phyloP scores from a whole-genome alignment of 2,797 vertebrate genomes.

The Gorsachius magnificus region DNA sequence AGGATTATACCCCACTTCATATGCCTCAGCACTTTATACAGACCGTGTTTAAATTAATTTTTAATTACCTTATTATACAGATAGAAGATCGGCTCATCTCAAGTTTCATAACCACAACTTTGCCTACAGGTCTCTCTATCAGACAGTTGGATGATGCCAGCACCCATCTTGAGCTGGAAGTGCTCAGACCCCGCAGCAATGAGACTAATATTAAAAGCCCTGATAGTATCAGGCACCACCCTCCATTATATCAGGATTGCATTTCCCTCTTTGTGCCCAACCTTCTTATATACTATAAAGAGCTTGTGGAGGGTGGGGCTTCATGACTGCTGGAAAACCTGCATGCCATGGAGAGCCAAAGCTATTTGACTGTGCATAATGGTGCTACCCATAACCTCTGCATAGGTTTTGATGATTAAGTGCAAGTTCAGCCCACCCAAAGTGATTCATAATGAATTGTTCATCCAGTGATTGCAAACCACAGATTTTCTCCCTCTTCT shows the following conservation, averaged over 20 bases:
- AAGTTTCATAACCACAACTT: slow-evolving; percentile 52
- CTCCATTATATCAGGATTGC: slow-evolving; percentile 31
- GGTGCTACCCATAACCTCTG: not conserved
- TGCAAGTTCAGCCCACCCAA: slow-evolving; percentile 35
- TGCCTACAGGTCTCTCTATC: slow-evolving; percentile 54
- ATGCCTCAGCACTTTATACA: slow-evolving; percentile 52
- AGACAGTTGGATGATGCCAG: slow-evolving; percentile 45
- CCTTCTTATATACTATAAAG: not conserved
- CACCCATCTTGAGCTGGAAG: slow-evolving; percentile 38
- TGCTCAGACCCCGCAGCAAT: not conserved
- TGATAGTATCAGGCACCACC: slow-evolving; percentile 61
- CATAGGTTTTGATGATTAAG: slow-evolving; percentile 33
- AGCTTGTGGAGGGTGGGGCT: not conserved
- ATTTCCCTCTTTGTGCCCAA: slow-evolving; percentile 22
- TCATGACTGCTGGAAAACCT: slow-evolving; percentile 5
- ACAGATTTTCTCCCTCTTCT: not conserved
- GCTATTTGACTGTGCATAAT: not conserved
- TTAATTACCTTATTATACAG: slow-evolving; percentile 66
- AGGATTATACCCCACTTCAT: slow-evolving; percentile 40
- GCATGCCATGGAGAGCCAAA: not conserved
- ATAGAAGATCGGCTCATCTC: slow-evolving; percentile 55
- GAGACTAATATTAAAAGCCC: slow-evolving; percentile 55
- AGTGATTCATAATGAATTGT: slow-evolving; percentile 14
- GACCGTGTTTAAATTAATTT: slow-evolving; percentile 64
- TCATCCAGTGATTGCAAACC: not conserved